Evolutionary conservation across 2,113 vertebrate genomes (phyloP).

Genomic region (Rhinogobius similis): DNA sequence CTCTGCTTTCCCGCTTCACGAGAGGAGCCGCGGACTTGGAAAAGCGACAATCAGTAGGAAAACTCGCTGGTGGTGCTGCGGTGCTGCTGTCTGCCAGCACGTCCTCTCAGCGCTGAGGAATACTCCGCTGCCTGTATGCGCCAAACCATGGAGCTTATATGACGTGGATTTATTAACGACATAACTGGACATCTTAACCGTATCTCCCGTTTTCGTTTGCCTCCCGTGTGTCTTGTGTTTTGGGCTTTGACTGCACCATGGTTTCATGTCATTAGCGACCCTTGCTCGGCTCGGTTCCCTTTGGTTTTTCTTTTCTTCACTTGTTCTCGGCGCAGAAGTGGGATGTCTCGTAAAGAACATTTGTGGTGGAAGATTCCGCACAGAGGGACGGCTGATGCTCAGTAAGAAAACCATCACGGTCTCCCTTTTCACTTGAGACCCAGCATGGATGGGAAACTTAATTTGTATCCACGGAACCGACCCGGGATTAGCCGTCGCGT

Average conservation of each 20-base stretch:
- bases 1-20: conserved; percentile 34
- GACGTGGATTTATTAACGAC: conserved; percentile 76
- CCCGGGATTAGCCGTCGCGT: conserved; percentile 73
- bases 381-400: conserved; percentile 42
- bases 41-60: conserved; percentile 52
- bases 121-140: conserved; percentile 67
- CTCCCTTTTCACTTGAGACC: conserved; percentile 74
- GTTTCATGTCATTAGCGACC: conserved; percentile 43
- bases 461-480: conserved; percentile 78
- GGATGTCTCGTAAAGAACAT: conserved; percentile 65
- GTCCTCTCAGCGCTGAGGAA: conserved; percentile 69
- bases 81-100: conserved; percentile 57
- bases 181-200: conserved; percentile 63
- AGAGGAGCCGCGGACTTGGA: conserved; percentile 70
- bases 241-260: conserved; percentile 53
- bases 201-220: conserved; percentile 17
- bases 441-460: conserved; percentile 83
- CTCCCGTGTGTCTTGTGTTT: conserved; percentile 41
- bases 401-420: conserved; percentile 69
- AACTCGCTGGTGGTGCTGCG: conserved; percentile 26
- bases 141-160: conserved; percentile 75
- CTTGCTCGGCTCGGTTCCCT: conserved; percentile 24
- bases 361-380: conserved; percentile 66
- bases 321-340: conserved; percentile 58
- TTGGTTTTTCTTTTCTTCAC: conserved; percentile 15